Conservation (phyloP, 2,888 invertebrate species). For the Pilophorus perplexus region DNA sequence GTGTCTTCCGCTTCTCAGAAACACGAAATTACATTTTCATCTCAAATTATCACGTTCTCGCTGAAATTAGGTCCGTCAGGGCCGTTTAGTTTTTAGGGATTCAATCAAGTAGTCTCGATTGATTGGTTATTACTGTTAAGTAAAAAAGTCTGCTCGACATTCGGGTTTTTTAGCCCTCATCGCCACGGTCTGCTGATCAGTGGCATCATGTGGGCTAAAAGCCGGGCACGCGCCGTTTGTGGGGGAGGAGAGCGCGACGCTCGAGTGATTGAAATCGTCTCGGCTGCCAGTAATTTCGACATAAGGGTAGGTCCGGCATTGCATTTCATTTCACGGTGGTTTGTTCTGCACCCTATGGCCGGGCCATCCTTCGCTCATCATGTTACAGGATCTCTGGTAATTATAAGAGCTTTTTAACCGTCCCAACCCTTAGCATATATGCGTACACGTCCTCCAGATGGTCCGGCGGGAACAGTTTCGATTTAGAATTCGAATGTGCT, state of each 20-base stretch:
- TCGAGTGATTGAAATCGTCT: slow-evolving; percentile 37
- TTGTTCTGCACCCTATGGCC: not conserved
- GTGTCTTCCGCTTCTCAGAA: too few species aligned
- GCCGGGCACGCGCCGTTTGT: slow-evolving; percentile 12
- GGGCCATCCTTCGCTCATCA: slow-evolving; percentile 15
- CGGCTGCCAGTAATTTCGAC: slow-evolving; percentile 29
- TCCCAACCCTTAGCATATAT: too few species aligned
- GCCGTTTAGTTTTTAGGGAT: too few species aligned
- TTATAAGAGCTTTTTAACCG: slow-evolving; percentile 8
- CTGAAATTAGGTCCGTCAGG: too few species aligned
- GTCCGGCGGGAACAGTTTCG: too few species aligned
- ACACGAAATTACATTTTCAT: too few species aligned
- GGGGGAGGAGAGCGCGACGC: not conserved
- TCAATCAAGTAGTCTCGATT: too few species aligned
- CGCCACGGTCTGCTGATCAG: slow-evolving; percentile 15
- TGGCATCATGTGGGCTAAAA: slow-evolving; percentile 12
- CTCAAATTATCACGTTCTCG: too few species aligned
- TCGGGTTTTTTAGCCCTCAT: slow-evolving; percentile 11
- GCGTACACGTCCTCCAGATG: too few species aligned
- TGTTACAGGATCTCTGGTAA: slow-evolving; percentile 29
- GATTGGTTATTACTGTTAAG: too few species aligned
- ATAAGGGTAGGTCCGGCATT: slow-evolving; percentile 24
- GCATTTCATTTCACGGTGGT: slow-evolving; percentile 37
- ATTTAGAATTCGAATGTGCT: too few species aligned
- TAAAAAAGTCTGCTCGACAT: too few species aligned